These are phyloP conservation scores for Chloroceryle inda DNA, from an alignment of 2,797 vertebrate species.

Conservation along the genomic window DNA sequence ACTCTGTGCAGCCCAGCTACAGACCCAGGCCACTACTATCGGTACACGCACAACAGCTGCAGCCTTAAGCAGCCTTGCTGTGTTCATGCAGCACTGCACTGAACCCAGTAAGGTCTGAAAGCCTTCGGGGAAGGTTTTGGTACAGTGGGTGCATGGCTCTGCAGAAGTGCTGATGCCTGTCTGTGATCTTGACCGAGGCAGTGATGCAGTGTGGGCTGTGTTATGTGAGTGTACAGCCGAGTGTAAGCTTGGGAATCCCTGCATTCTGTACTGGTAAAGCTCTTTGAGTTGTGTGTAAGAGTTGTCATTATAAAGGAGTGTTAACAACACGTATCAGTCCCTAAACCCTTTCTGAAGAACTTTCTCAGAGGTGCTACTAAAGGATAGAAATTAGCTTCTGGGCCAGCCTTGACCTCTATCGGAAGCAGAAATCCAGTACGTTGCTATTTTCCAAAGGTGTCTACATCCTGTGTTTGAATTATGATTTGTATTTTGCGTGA, in stretches of 20 bases:
- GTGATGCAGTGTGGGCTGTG: rapidly evolving
- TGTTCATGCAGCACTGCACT: neutral
- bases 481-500: neutral
- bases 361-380: neutral
- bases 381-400: neutral
- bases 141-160: neutral
- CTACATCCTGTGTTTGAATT: neutral
- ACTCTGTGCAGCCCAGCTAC: neutral
- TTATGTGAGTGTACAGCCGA: neutral
- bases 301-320: neutral
- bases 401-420: neutral
- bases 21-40: neutral
- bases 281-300: neutral
- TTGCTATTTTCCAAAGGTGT: neutral
- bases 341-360: neutral
- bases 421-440: neutral
- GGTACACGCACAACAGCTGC: neutral
- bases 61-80: neutral
- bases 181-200: neutral
- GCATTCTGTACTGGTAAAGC: neutral
- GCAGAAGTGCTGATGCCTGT: neutral
- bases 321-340: neutral
- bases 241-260: neutral
- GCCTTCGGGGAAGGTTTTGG: neutral
- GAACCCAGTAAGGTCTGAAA: neutral